Evolutionary conservation across 2,888 invertebrate species (phyloP).

Genomic region (Pachliopta kotzebuea): DNA sequence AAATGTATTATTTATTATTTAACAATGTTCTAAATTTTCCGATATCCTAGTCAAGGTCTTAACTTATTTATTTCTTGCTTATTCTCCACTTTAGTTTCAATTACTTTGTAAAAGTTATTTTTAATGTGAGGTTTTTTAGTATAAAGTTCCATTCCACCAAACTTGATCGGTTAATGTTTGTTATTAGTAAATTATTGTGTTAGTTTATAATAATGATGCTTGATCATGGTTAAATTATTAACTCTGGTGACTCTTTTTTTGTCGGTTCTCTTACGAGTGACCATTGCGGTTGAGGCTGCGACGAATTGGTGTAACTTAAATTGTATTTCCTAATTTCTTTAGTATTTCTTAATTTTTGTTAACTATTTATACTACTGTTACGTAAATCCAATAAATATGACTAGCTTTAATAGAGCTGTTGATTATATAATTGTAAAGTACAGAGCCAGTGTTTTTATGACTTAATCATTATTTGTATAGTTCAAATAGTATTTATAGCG

Average conservation of each 20-base stretch:
- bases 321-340: constrained; percentile 69
- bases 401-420: constrained; percentile 76
- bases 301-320: constrained; percentile 60
- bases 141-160: constrained; percentile 65
- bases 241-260: constrained; percentile 32
- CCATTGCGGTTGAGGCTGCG: constrained; percentile 49
- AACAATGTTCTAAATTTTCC: constrained; percentile 71
- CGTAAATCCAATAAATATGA: constrained; percentile 70
- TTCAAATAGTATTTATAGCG: constrained; percentile 76
- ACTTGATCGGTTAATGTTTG: constrained; percentile 44
- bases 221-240: constrained; percentile 36
- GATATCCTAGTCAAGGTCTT: constrained; percentile 77
- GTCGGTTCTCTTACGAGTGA: constrained; percentile 34
- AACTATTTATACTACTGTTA: constrained; percentile 78
- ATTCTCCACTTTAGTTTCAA: constrained; percentile 57
- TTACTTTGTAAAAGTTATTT: constrained; percentile 56
- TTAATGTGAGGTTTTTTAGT: constrained; percentile 44
- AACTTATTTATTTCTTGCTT: constrained; percentile 70
- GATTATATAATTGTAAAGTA: constrained; percentile 76
- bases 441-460: constrained; percentile 79
- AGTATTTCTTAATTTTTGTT: constrained; percentile 74
- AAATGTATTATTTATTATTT: constrained; percentile 69
- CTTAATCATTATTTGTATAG: constrained; percentile 79
- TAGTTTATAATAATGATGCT: constrained; percentile 38
- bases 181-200: constrained; percentile 63